Base-by-base conservation (phyloP, 2,797 vertebrate species). In the Tolypeutes matacus region DNA sequence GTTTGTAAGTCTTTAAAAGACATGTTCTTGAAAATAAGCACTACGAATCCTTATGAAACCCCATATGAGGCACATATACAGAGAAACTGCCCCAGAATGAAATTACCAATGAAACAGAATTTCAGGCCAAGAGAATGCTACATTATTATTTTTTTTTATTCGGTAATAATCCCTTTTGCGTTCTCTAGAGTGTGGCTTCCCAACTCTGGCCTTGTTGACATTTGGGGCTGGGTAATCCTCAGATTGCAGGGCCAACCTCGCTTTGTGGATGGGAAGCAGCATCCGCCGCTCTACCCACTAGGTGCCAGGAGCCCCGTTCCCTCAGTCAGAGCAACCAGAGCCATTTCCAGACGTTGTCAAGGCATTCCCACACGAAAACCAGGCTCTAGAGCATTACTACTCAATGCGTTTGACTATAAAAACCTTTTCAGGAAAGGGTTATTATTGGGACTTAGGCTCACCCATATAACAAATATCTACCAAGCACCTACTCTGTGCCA, bases 41-140 rank as follows among this genome's bases (percentile, higher is more conserved):
- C 3, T 7, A 23, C 0, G 1, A 27, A 21, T 56, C 31, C 36
- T 62, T 20, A 10, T 31, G 72, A 73, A 36, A 14, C 21, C 31
- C 42, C 21, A 5, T 0, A 10, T 0, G 64, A 77, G 25, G 20
- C 27, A n/a, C 1, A 20, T 7, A 31, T 0, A 0, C 20, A 25
- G n/a, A 0, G 2, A 60, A 14, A 29, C 4, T 21, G 36, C 8
- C 49, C 46, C 60, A 21, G n/a, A 77, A 75, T 27, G 62, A 70
- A 81, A 46, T 34, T 13, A 34, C 27, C 31, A 60, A 3, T 14
- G 34, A 73, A 64, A 64, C 11, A 25, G 42, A 53, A 46, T 73
- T 96, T 85, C 15, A 81, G 29, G 23, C 49, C 18, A 18, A 85
- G 49, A 62, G 27, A 12, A 4, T 42, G 91, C 12, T 34, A 56